These are phyloP conservation scores for Equus quagga DNA, from an alignment of 2,113 vertebrate species.

Conservation along the genomic window DNA sequence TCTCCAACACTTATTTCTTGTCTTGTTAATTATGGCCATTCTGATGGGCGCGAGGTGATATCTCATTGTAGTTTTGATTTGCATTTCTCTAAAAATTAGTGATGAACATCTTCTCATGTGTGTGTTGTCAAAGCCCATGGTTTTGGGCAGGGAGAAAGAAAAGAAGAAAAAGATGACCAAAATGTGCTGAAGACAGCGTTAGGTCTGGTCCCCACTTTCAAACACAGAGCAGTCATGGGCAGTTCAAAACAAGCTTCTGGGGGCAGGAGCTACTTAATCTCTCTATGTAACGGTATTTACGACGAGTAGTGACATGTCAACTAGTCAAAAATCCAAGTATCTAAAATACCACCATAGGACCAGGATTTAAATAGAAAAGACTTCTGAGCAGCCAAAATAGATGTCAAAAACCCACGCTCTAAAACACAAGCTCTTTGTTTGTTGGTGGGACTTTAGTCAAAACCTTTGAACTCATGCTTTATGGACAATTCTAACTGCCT, in stretches of 20 bases:
- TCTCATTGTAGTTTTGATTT: no score
- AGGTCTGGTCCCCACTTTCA: neutral
- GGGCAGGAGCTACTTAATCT: neutral
- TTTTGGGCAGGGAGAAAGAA: neutral
- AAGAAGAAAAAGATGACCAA: neutral
- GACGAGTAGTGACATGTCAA: neutral
- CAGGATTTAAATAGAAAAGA: slow-evolving; percentile 32
- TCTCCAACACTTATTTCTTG: no score
- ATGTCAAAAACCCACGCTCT: neutral
- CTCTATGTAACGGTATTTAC: neutral
- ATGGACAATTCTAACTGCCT: neutral
- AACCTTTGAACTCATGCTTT: neutral
- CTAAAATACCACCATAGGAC: neutral
- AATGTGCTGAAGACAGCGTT: neutral
- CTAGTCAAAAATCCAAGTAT: neutral
- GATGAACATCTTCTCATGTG: no score
- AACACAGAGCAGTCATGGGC: neutral
- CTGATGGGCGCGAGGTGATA: no score
- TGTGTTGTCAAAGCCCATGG: neutral
- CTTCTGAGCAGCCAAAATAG: neutral
- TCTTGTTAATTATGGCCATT: no score
- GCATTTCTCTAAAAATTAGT: no score
- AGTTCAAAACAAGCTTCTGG: neutral
- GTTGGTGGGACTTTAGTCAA: neutral
- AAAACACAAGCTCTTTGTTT: neutral